phyloP scores from a whole-genome alignment of 2,113 vertebrate genomes.

The Polypterus senegalus region DNA sequence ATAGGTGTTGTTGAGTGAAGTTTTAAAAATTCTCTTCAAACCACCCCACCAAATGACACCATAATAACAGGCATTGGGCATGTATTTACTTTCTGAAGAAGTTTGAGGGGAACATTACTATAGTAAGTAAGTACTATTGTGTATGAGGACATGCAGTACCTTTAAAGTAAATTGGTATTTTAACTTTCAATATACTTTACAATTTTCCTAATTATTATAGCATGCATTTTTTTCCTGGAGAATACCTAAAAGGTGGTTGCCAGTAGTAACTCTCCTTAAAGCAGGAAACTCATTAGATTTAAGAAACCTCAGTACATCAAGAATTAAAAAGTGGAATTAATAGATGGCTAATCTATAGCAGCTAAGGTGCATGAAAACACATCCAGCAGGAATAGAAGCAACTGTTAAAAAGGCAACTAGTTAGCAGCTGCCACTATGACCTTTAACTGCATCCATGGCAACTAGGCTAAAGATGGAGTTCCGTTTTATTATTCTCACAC shows the following conservation, averaged over 20 bases:
- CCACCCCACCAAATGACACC: too few relatives aligned
- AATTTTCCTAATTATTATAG: too few relatives aligned
- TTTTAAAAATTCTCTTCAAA: too few relatives aligned
- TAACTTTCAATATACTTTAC: too few relatives aligned
- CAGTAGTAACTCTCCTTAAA: slow-evolving; percentile 22
- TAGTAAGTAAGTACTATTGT: too few relatives aligned
- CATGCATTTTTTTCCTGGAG: too few relatives aligned
- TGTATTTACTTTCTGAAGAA: too few relatives aligned
- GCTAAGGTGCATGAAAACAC: slow-evolving; percentile 36
- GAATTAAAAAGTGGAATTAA: slow-evolving; percentile 28
- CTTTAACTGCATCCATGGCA: slow-evolving; percentile 83
- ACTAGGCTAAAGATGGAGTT: slow-evolving; percentile 73
- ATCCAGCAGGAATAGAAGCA: slow-evolving; percentile 37
- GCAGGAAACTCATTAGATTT: slow-evolving; percentile 10
- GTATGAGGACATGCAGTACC: too few relatives aligned
- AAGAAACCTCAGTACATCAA: slow-evolving; percentile 23
- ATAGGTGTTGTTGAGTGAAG: too few relatives aligned
- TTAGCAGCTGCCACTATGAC: slow-evolving; percentile 79
- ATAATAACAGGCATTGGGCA: too few relatives aligned
- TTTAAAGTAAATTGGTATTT: too few relatives aligned
- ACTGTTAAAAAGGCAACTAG: slow-evolving; percentile 71
- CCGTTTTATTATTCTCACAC: slow-evolving; percentile 80
- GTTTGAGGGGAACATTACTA: too few relatives aligned
- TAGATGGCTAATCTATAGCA: slow-evolving; percentile 28
- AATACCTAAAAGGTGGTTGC: slow-evolving; percentile 11